A percentile compares a stretch with the other conserved stretches of the same genome.
Conservation (phyloP, 1,140 invertebrate genomes). For the Brachionus sp. region DNA sequence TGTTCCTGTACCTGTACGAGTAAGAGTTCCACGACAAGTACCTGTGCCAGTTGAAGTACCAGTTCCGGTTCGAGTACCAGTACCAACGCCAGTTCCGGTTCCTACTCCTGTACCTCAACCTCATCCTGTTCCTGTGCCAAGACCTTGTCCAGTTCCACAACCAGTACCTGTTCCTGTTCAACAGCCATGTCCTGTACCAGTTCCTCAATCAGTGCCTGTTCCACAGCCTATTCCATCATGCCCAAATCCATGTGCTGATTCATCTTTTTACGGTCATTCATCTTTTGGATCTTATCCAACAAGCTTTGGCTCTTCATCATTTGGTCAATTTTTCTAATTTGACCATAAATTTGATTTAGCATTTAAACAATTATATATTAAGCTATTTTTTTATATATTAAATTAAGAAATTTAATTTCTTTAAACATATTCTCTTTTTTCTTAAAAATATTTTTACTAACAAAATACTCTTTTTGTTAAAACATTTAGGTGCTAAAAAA, state of each 20-base stretch:
- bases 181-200: not conserved
- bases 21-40: constrained; percentile 29
- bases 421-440: too few relatives aligned
- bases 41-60: not conserved
- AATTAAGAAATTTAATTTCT: too few relatives aligned
- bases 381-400: too few relatives aligned
- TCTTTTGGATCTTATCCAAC: not conserved
- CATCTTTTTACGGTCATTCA: not conserved
- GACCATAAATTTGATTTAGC: too few relatives aligned
- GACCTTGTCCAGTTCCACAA: not conserved
- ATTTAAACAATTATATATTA: too few relatives aligned
- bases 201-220: not conserved
- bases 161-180: not conserved
- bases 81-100: constrained; percentile 1
- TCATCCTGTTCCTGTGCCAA: not conserved
- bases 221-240: too few relatives aligned
- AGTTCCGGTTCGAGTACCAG: constrained; percentile 13
- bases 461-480: too few relatives aligned
- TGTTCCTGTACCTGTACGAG: not conserved
- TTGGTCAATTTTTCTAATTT: not conserved
- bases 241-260: constrained; percentile 27
- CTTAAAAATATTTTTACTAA: too few relatives aligned
- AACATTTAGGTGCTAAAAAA: too few relatives aligned
- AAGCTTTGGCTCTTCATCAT: not conserved
- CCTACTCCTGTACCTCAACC: constrained; percentile 13